These are phyloP conservation scores for Orchestia grillus DNA, from an alignment of 1,140 invertebrate genomes.

Conservation along the genomic window DNA sequence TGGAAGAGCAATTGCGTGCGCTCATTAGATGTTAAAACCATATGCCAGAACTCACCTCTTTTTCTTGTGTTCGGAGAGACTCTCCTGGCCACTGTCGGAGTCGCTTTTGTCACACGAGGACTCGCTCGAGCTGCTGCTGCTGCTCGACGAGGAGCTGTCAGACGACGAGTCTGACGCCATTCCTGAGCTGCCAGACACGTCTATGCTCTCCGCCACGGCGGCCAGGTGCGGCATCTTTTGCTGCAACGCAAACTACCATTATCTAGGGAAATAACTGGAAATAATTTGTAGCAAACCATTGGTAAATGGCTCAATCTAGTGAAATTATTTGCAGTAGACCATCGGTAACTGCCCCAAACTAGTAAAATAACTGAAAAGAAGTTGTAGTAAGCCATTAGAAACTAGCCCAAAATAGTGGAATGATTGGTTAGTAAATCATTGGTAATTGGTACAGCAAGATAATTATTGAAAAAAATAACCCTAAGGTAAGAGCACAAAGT, in stretches of 20 bases:
- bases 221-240: constrained; percentile 87
- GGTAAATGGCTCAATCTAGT: too few species aligned
- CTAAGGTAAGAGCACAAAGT: too few species aligned
- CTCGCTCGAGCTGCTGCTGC: constrained; percentile 72
- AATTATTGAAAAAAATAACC: too few species aligned
- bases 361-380: too few species aligned
- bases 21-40: background rate
- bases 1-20: too few species aligned
- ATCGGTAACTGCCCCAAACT: too few species aligned
- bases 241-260: constrained; percentile 68
- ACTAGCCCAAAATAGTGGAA: too few species aligned
- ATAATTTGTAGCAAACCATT: background rate
- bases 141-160: constrained; percentile 88
- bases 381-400: too few species aligned
- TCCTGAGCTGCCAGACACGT: constrained; percentile 87
- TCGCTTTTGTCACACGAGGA: constrained; percentile 69
- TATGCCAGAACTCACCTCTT: constrained; percentile 73
- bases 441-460: too few species aligned
- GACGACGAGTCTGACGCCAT: constrained; percentile 95
- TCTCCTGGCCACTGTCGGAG: constrained; percentile 82
- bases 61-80: constrained; percentile 87
- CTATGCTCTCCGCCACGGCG: constrained; percentile 85
- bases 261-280: background rate
- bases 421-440: too few species aligned
- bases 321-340: too few species aligned